Conservation (phyloP, 2,113 vertebrate species). For the Coptodon bakossiorum region DNA sequence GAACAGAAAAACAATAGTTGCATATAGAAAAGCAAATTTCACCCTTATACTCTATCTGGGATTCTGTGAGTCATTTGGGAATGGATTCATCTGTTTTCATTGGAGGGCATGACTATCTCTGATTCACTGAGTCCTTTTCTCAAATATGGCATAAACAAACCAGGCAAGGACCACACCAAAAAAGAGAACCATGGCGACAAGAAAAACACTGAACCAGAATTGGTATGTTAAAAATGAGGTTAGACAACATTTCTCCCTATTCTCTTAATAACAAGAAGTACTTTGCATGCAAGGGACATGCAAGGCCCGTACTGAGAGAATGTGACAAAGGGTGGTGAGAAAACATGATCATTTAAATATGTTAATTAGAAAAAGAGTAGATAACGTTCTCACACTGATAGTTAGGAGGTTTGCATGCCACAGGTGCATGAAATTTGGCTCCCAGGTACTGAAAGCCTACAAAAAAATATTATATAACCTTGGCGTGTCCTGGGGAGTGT, state of each 20-base stretch:
- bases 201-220: not conserved
- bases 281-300: not conserved
- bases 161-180: not conserved
- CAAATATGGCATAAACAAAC: not conserved
- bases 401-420: not conserved
- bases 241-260: constrained; percentile 23
- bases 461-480: not conserved
- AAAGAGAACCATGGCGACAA: not conserved
- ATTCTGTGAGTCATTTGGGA: not conserved
- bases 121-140: not conserved
- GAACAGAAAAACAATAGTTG: not conserved
- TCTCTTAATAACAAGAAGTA: constrained; percentile 18
- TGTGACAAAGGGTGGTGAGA: not conserved
- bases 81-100: not conserved
- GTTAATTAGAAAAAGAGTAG: not conserved
- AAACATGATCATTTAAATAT: not conserved
- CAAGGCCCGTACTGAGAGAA: not conserved
- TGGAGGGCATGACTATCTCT: not conserved
- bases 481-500: not conserved
- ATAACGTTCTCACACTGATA: not conserved
- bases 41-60: not conserved
- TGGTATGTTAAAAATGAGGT: constrained; percentile 51
- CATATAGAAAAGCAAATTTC: not conserved
- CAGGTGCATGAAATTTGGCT: not conserved
- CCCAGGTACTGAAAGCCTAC: not conserved